These are phyloP conservation scores for Rhynchomys soricoides DNA, from an alignment of 2,113 vertebrate genomes.

Conservation along the genomic window DNA sequence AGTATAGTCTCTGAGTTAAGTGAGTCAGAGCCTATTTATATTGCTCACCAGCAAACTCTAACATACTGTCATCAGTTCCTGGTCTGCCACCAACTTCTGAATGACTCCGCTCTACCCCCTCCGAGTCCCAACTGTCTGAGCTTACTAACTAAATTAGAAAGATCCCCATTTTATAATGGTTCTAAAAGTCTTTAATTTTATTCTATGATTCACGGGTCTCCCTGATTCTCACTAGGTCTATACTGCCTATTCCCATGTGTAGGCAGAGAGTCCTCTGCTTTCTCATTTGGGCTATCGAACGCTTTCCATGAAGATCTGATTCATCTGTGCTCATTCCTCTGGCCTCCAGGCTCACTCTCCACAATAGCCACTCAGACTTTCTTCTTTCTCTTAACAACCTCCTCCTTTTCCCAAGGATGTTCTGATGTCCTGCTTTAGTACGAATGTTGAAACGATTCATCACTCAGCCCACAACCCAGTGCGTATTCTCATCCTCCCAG, in stretches of 20 bases:
- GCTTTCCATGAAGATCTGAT: not conserved
- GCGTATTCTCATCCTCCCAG: conserved; percentile 23
- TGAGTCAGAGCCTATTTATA: not conserved
- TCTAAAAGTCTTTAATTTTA: conserved; percentile 26
- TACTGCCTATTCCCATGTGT: not conserved
- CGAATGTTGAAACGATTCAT: conserved; percentile 32
- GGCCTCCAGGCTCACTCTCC: not conserved
- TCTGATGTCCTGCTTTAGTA: not conserved
- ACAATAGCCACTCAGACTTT: not conserved
- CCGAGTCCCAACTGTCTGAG: not conserved
- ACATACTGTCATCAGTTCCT: not conserved
- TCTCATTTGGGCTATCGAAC: not conserved
- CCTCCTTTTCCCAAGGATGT: not conserved
- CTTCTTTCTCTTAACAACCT: not conserved
- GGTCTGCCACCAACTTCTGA: not conserved
- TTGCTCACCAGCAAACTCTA: conserved; percentile 3
- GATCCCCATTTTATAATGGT: not conserved
- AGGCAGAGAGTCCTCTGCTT: conserved; percentile 6
- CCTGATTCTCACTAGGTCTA: not conserved
- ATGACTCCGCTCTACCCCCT: not conserved
- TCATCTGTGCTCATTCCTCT: not conserved
- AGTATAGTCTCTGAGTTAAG: not conserved
- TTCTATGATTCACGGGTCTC: not conserved
- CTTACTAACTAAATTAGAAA: not conserved
- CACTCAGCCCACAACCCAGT: not conserved